Evolutionary conservation across 2,888 invertebrate species (phyloP), one percentile per base, ranked within the genome.

Genomic region (Cyrtodaria siliqua): DNA sequence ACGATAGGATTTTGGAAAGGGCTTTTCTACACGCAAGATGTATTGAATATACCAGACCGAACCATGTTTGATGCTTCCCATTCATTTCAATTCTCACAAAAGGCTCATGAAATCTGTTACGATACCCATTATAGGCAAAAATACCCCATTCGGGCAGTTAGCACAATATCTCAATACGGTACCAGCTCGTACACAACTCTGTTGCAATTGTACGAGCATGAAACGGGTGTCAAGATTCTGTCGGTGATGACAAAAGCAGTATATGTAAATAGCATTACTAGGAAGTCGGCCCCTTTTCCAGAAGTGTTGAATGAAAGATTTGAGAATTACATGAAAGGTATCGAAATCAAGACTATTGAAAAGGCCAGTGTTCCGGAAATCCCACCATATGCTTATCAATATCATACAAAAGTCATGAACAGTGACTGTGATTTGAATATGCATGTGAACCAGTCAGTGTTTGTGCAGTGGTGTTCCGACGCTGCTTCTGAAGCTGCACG

Each of bases 391-490:
- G 56, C 73, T n/a, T 62, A 40, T 29, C 12, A 12, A n/a, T 33
- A 42, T 18, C 33, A 24, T 27, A 50, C 42, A 8, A 74, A 69
- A 57, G 68, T 49, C 9, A 38, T 68, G 16, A 63, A 68, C 33
- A 69, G 74, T 33, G 74, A 74, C 26, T 63, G 68, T 52, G 74
- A 74, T 24, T 38, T 57, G 27, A 68, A 74, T 33, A 12, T 53
- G 3, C 74, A 74, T 40, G 59, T 56, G 9, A 74, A 68, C 33
- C 74, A 74, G 29, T 47, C 63, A 16, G 55, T 29, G 9, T 74
- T 63, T 38, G 16, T 69, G 24, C 27, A 52, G 38, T 74, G 74
- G 74, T 68, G 68, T 24, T 68, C 74, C 1, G 68, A 74, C 27
- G 68, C 68, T 16, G 33, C 47, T 2, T 27, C 56, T 18, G 33